Evolutionary conservation across 92 coral and sea anemone genomes (phyloP), one percentile per base, ranked within the genome.

Genomic region (Muricea muricata): DNA sequence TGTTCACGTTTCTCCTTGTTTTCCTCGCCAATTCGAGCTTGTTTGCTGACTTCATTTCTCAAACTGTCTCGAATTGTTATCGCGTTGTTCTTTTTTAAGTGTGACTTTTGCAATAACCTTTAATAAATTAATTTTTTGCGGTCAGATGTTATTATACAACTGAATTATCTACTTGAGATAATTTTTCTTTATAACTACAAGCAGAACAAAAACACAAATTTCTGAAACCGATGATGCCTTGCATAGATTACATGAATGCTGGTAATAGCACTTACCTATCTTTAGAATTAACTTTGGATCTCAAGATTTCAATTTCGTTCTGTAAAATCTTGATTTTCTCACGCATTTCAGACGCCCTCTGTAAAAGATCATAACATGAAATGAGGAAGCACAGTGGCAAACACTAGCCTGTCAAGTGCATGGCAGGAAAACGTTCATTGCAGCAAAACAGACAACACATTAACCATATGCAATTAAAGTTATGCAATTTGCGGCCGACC

Each of bases 291-390:
- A 97, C 99, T 94, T 97, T 97, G 10, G 99, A 97, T 29, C 99
- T 90, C 39, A 97, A 79, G 57, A 97, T 97, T 94, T 97, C 99
- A 54, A 97, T 92, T 89, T 97, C 99, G 68, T 97, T 97, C 67
- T 97, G 99, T 48, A 97, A 93, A 47, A 97, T 97, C 80, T 97
- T 97, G 34, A 94, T 93, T 69, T 97, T 97, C 65, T 97, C 99
- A 45, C 99, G 86, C 99, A 97, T 97, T 81, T 97, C 99, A 39
- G 99, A 93, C 11, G 99, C 99, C 92, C 94, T 97, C 99, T 97
- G 85, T 42, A 65, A 47, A 81, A 33, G 34, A 48, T 13, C 18
- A 70, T 41, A 17, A 31, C n/a, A n/a, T n/a, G n/a, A n/a, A n/a
- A n/a, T n/a, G n/a, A n/a, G n/a, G n/a, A n/a, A n/a, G n/a, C n/a